Conservation (phyloP, 2,113 vertebrate genomes). For the Zeus faber region DNA sequence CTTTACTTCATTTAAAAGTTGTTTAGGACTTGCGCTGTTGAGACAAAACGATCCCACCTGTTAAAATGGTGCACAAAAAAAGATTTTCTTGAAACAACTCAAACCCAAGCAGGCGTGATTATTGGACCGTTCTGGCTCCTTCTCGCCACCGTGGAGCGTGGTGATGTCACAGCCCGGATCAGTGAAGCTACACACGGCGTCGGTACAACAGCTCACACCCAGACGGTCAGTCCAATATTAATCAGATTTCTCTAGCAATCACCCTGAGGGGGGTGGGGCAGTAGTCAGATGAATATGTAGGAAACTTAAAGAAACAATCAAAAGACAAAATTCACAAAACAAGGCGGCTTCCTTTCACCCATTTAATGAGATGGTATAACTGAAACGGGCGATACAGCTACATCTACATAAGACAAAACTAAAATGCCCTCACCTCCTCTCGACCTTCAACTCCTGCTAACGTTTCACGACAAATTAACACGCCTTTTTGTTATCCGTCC, state of each 20-base stretch:
- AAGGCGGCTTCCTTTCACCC: conserved; percentile 14
- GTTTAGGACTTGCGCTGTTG: conserved; percentile 30
- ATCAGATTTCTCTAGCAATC: conserved; percentile 37
- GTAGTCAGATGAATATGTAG: conserved; percentile 44
- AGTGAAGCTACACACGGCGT: conserved; percentile 59
- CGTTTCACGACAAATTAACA: conserved; percentile 21
- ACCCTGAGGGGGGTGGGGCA: conserved; percentile 42
- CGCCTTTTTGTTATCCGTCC: conserved; percentile 9
- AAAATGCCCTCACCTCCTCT: conserved; percentile 40
- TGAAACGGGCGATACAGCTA: conserved; percentile 49
- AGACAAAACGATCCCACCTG: conserved; percentile 31
- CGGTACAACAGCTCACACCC: conserved; percentile 63
- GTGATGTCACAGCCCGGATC: conserved; percentile 54
- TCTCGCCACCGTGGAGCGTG: too few relatives aligned
- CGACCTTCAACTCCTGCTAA: conserved; percentile 22
- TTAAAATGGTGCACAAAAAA: conserved; percentile 44
- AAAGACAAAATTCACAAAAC: conserved; percentile 11
- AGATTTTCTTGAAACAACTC: conserved; percentile 23
- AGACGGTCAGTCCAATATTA: conserved; percentile 52
- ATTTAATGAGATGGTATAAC: conserved; percentile 34
- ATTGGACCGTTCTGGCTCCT: neutral
- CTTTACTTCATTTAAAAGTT: conserved; percentile 24
- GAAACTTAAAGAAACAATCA: conserved; percentile 21
- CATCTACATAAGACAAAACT: conserved; percentile 49
- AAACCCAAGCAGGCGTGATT: neutral